Evolutionary conservation across 2,113 vertebrate species (phyloP), one percentile per base, ranked within the genome.

Genomic region (Spea bombifrons): DNA sequence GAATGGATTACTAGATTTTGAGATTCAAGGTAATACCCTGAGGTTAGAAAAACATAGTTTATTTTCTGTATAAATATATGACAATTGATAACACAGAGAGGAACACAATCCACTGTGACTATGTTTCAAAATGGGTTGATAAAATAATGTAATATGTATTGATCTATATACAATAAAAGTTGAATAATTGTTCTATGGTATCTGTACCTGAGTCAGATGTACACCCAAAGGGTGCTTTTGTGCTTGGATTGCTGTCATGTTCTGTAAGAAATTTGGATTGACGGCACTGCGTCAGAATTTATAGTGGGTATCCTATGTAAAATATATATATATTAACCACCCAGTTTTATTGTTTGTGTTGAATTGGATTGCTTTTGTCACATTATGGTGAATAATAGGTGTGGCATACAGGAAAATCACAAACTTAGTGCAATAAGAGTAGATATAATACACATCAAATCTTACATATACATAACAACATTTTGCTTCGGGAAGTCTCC

Each of bases 291-390:
- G 43, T 69, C 50, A 76, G 75, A 76, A 76, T 69, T 76, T 59
- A 76, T 76, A 69, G 43, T 76, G n/a, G 15, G 65, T 57, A 76
- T 76, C 75, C 66, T 76, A 68, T 76, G 65, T 68, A 76, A 76
- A 68, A 76, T 69, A 76, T 76, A 76, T 76, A 77, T 77, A 50
- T 55, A 65, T 65, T 71, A 78, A 78, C 68, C 9, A 71, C 49
- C 61, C 59, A 44, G 47, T 65, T 72, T 63, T 78, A 71, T 71
- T 72, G 71, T 13, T 53, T 49, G 46, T 49, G 44, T 45, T 65
- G 69, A 46, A 65, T 71, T 53, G 59, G 48, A 71, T 71, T 71
- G 59, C 76, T 53, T 71, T 45, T 78, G 76, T 78, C 76, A 78
- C 68, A 78, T 78, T 72, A 71, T 72, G 30, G 13, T 72, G 76